Conservation (phyloP, 2,113 vertebrate genomes). For the Zosterops lateralis region DNA sequence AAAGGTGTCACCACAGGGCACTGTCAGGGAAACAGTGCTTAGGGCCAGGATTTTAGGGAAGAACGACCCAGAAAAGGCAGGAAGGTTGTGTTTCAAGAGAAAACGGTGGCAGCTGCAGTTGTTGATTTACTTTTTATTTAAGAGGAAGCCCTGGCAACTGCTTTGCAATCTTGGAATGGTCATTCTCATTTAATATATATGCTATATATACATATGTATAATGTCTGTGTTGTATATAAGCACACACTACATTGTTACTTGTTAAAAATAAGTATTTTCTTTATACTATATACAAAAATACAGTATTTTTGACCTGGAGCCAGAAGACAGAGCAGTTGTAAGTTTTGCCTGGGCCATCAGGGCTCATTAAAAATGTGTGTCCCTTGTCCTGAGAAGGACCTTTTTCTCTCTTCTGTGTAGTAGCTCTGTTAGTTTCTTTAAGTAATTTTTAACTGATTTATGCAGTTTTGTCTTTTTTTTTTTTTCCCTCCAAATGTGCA, state of each 20-base stretch:
- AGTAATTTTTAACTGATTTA: neutral
- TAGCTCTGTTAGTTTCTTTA: neutral
- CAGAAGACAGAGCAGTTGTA: neutral
- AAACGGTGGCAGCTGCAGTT: accelerated
- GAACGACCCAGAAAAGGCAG: accelerated
- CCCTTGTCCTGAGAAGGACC: neutral
- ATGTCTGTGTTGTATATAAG: neutral
- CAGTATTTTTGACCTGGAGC: neutral
- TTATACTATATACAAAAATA: too few species aligned
- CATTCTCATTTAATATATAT: neutral
- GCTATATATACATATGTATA: too few species aligned
- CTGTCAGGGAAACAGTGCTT: neutral
- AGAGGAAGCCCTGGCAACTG: neutral
- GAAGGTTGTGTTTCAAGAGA: neutral
- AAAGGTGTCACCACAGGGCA: neutral
- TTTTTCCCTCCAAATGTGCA: neutral
- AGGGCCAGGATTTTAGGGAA: neutral
- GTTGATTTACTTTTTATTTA: neutral
- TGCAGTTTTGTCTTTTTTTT: neutral
- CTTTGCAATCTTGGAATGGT: neutral
- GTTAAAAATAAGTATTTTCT: neutral
- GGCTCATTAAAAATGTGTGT: neutral
- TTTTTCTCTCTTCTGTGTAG: neutral
- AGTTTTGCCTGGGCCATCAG: neutral
- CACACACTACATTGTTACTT: neutral